These are phyloP conservation scores for Myrmecophaga tridactyla DNA, from an alignment of 2,113 vertebrate genomes.

Conservation along the genomic window DNA sequence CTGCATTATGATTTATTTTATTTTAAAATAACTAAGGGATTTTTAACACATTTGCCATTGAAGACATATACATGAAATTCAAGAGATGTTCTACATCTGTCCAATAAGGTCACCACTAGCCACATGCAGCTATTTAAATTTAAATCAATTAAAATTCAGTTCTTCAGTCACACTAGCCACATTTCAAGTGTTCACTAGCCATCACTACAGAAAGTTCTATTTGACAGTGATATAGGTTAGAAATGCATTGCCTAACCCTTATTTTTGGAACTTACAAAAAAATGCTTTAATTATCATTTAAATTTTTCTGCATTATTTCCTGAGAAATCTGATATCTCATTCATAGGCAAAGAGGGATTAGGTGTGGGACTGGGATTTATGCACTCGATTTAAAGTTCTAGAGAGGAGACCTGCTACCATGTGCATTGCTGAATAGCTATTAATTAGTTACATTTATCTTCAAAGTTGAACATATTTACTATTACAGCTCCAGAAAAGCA, in stretches of 20 bases:
- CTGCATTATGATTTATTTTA: constrained; percentile 29
- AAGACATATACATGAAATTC: background rate
- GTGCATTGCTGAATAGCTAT: background rate
- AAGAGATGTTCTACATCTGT: background rate
- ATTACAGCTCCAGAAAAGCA: background rate
- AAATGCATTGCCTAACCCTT: background rate
- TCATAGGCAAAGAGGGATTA: background rate
- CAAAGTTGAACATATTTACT: background rate
- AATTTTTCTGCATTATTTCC: background rate
- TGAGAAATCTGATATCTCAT: background rate
- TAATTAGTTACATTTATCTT: background rate
- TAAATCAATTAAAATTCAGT: constrained; percentile 19
- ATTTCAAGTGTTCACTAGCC: background rate
- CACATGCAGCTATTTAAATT: constrained; percentile 21
- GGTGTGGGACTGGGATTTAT: background rate
- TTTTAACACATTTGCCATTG: background rate
- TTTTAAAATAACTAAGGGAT: constrained; percentile 32
- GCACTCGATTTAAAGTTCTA: background rate
- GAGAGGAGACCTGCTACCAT: background rate
- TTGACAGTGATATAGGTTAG: background rate
- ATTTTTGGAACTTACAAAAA: constrained; percentile 14
- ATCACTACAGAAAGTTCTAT: background rate
- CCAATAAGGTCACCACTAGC: background rate
- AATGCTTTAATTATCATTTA: background rate
- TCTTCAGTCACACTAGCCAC: background rate